These are phyloP conservation scores for Patella caerulea DNA, from an alignment of 2,888 invertebrate species.

Conservation along the genomic window DNA sequence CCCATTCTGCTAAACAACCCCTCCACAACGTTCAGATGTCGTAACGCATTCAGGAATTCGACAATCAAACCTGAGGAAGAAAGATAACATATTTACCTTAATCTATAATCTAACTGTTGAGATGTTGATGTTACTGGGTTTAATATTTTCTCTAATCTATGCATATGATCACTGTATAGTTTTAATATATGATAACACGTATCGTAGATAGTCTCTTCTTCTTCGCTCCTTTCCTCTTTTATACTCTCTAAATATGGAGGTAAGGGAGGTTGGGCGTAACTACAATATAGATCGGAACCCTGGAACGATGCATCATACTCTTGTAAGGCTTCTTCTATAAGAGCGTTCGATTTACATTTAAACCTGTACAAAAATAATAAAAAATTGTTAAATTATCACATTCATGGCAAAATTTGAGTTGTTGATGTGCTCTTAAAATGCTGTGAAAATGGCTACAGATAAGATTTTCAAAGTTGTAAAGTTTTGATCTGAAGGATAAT, in stretches of 20 bases:
- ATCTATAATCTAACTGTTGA: slow-evolving; percentile 85
- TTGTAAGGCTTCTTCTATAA: slow-evolving; percentile 81
- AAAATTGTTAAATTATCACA: background rate
- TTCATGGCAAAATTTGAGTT: background rate
- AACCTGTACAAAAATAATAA: slow-evolving; percentile 74
- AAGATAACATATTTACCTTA: slow-evolving; percentile 55
- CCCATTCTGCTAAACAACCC: background rate
- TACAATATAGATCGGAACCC: slow-evolving; percentile 41
- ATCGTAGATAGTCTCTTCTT: slow-evolving; percentile 71
- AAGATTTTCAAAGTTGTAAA: no score
- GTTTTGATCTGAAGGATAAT: no score
- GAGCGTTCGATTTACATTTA: slow-evolving; percentile 79
- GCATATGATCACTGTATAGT: slow-evolving; percentile 77
- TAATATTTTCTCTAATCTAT: slow-evolving; percentile 78
- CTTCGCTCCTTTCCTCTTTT: slow-evolving; percentile 29
- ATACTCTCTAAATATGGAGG: slow-evolving; percentile 66
- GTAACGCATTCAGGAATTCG: no score
- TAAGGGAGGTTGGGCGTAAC: slow-evolving; percentile 65
- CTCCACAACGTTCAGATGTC: background rate
- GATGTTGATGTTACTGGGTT: slow-evolving; percentile 84
- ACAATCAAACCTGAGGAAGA: background rate
- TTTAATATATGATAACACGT: slow-evolving; percentile 87
- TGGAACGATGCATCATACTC: slow-evolving; percentile 79
- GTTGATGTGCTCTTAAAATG: background rate
- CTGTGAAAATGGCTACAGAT: background rate